phyloP scores from a whole-genome alignment of 2,113 vertebrate genomes.

The Malurus melanocephalus region DNA sequence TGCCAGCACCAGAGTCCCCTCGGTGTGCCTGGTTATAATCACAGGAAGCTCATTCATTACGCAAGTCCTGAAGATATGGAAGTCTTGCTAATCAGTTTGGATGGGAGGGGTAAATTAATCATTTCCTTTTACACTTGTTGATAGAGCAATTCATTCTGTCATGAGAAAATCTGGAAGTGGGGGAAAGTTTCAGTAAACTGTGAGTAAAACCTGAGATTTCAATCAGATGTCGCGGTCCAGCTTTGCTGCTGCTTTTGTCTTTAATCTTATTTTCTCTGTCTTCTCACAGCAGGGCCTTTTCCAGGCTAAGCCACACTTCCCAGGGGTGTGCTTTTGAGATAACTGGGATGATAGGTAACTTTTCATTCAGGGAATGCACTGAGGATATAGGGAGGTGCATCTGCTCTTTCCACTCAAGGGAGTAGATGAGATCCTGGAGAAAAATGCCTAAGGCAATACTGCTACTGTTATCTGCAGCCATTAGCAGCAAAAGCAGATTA shows the following conservation, averaged over 20 bases:
- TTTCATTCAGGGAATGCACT: not conserved
- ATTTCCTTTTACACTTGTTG: slow-evolving; percentile 58
- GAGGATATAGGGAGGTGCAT: not conserved
- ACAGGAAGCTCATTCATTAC: slow-evolving; percentile 57
- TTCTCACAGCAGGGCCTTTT: not conserved
- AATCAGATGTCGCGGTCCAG: not conserved
- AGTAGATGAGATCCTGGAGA: not conserved
- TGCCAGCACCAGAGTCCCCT: not conserved
- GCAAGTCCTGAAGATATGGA: slow-evolving; percentile 40
- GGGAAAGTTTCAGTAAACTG: not conserved
- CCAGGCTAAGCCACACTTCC: not conserved
- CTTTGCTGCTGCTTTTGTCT: not conserved
- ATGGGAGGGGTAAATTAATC: slow-evolving; percentile 54
- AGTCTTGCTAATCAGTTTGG: slow-evolving; percentile 42
- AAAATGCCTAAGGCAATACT: not conserved
- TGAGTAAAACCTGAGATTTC: slow-evolving; percentile 36
- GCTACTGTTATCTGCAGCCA: not conserved
- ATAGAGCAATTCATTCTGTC: slow-evolving; percentile 40
- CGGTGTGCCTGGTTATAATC: slow-evolving; percentile 10
- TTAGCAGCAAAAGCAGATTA: not conserved
- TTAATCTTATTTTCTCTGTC: not conserved
- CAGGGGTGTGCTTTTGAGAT: not conserved
- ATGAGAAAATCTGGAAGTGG: slow-evolving; percentile 18
- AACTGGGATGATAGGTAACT: not conserved
- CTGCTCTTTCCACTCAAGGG: not conserved